Base-by-base conservation (phyloP, 2,888 invertebrate species). In the Thyatira batis region DNA sequence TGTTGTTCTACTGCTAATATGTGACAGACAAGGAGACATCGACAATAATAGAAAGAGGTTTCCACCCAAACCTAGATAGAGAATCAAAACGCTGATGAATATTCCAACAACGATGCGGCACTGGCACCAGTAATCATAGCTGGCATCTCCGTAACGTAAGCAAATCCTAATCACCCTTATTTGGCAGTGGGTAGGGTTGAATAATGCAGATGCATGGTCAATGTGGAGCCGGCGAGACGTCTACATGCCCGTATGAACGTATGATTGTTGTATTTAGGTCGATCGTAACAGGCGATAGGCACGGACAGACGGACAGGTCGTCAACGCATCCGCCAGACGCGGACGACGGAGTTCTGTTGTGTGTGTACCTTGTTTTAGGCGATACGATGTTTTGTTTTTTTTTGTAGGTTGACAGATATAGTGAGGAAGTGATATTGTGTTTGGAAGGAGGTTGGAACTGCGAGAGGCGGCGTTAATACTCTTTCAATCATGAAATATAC, bases 281-380 rank as follows among this genome's bases (percentile, higher is more conserved):
- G 86, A 85, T 89, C 81, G 87, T 85, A 87, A 89, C 89, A 84
- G 79, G 60, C 75, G 88, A 87, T 89, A 83, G 80, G 69, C 85
- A 84, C 81, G 75, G 78, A 80, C 84, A 79, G 79, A 51, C 57
- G 54, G 63, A 58, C 60, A 60, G 66, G 72, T 75, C 80, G 79
- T 76, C 82, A 71, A 73, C 76, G 81, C 82, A 85, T 86, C 85
- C 85, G 85, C 77, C 71, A 48, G 20, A 17, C 60, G 61, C 61
- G 67, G 69, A 69, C 75, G 63, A 51, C 55, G 53, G 59, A 53
- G 61, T 61, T 57, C 8, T 45, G 49, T 23, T 11, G 43, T 49
- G 45, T 54, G 72, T 60, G 52, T 60, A 53, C 85, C 61, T 57
- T 73, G 61, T 54, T 13, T 0, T 0, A 51, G 23, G 64, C 70